phyloP scores from a whole-genome alignment of 2,888 invertebrate species.

The Antheraea yamamai region DNA sequence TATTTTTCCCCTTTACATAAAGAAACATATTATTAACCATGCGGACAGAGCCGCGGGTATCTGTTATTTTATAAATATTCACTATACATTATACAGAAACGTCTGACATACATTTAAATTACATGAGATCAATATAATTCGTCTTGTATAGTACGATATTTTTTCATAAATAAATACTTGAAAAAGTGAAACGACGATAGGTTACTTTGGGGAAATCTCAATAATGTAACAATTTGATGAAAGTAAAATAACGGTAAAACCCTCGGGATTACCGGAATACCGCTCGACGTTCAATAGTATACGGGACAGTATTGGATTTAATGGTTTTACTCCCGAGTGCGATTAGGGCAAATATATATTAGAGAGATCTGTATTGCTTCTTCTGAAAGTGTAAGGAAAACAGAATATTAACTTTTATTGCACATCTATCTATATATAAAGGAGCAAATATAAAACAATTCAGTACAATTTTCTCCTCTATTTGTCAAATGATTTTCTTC shows the following conservation, averaged over 20 bases:
- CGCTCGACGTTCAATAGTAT: not conserved
- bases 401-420: too few relatives aligned
- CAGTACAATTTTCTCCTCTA: too few relatives aligned
- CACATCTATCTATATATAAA: too few relatives aligned
- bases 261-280: not conserved
- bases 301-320: not conserved
- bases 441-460: too few relatives aligned
- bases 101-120: not conserved
- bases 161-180: not conserved
- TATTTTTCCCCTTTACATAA: too few relatives aligned
- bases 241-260: not conserved
- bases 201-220: not conserved
- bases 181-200: not conserved
- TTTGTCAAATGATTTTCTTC: too few relatives aligned
- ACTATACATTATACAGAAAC: not conserved
- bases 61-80: not conserved
- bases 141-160: not conserved
- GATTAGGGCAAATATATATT: not conserved
- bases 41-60: too few relatives aligned
- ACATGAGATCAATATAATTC: not conserved
- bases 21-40: too few relatives aligned
- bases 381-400: too few relatives aligned
- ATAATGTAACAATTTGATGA: not conserved
- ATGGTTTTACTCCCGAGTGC: not conserved
- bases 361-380: not conserved